These are phyloP conservation scores for Misgurnus mizolepis DNA, from an alignment of 2,113 vertebrate species.

Conservation along the genomic window DNA sequence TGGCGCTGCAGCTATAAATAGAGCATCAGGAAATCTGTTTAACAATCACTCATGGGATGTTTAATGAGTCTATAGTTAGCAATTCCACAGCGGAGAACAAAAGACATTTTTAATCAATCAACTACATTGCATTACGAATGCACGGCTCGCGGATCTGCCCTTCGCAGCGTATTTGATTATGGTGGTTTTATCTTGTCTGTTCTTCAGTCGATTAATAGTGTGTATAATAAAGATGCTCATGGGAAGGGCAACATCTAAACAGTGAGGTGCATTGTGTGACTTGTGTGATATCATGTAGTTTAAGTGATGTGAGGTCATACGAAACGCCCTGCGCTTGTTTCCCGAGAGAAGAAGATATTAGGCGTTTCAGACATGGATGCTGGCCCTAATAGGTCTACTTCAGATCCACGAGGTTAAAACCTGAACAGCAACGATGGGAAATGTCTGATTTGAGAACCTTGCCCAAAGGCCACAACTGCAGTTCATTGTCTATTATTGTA, in stretches of 20 bases:
- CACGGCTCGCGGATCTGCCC: slow-evolving; percentile 15
- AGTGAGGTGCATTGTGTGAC: slow-evolving; percentile 50
- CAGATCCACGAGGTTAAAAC: background rate
- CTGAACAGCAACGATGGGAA: background rate
- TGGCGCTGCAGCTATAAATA: slow-evolving; percentile 43
- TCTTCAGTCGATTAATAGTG: slow-evolving; percentile 48
- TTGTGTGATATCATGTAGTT: slow-evolving; percentile 57
- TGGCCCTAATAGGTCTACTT: background rate
- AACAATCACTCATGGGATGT: slow-evolving; percentile 28
- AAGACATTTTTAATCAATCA: slow-evolving; percentile 24
- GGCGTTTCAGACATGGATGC: slow-evolving; percentile 19
- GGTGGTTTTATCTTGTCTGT: slow-evolving; percentile 30
- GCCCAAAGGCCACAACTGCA: background rate
- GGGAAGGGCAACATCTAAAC: slow-evolving; percentile 46
- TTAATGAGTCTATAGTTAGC: slow-evolving; percentile 38
- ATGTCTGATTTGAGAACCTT: slow-evolving; percentile 11
- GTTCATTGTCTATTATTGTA: background rate
- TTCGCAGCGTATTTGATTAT: slow-evolving; percentile 2
- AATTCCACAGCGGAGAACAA: slow-evolving; percentile 19
- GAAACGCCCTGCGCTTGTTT: slow-evolving; percentile 40
- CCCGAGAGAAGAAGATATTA: slow-evolving; percentile 46
- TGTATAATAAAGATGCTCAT: slow-evolving; percentile 42
- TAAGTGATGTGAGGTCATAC: slow-evolving; percentile 51
- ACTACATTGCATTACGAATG: background rate
- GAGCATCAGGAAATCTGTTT: slow-evolving; percentile 48